phyloP scores from a whole-genome alignment of 64 coral and sea anemone genomes.

The Dendronephthya gigantea region DNA sequence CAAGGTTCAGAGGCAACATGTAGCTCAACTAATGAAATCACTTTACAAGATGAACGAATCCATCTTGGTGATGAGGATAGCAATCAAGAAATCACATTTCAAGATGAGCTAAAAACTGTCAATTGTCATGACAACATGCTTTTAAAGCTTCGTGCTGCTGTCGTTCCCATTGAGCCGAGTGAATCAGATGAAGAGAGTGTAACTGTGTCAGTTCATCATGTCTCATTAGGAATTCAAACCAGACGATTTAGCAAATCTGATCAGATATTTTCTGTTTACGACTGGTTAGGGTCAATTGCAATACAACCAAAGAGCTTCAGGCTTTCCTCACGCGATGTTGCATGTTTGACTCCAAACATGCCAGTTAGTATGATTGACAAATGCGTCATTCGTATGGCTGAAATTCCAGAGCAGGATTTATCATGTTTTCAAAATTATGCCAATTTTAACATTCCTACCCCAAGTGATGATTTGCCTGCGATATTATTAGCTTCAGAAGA shows the following conservation, averaged over 20 bases:
- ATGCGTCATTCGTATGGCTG: slow-evolving; percentile 16
- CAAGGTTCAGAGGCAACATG: neutral
- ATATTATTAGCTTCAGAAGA: too few relatives aligned
- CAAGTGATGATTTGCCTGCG: too few relatives aligned
- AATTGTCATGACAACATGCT: neutral
- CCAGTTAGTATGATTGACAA: slow-evolving; percentile 28
- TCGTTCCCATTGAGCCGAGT: neutral
- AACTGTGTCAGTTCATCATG: slow-evolving; percentile 37
- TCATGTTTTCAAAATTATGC: too few relatives aligned
- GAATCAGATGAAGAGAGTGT: neutral
- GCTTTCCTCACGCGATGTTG: neutral
- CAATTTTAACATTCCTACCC: too few relatives aligned
- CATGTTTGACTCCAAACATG: neutral
- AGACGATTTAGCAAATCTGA: slow-evolving; percentile 7
- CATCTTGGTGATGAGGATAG: neutral
- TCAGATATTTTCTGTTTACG: slow-evolving; percentile 26
- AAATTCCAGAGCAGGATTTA: neutral
- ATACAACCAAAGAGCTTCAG: slow-evolving; percentile 14
- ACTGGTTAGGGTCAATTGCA: slow-evolving; percentile 28
- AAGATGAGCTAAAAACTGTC: neutral
- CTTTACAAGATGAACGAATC: neutral
- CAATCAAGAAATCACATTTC: neutral
- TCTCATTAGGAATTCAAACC: slow-evolving; percentile 8
- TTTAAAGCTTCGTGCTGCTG: neutral
- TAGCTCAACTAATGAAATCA: neutral